These are phyloP conservation scores for Papilio gigon DNA, from an alignment of 2,888 invertebrate species.

Conservation along the genomic window DNA sequence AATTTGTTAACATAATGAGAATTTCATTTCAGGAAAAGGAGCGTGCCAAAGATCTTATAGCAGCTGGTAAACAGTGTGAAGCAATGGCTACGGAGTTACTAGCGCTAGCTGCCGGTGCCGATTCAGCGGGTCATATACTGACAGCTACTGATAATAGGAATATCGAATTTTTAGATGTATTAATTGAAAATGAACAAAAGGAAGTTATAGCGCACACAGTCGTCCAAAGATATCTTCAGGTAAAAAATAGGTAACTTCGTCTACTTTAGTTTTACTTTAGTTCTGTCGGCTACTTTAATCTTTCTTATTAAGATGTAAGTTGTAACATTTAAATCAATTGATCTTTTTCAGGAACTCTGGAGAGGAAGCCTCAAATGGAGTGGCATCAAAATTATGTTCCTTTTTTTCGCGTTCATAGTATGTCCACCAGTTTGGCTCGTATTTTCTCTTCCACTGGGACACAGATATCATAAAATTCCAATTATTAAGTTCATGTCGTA, in stretches of 20 bases:
- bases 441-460: slow-evolving; percentile 96
- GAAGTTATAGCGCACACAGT: slow-evolving; percentile 98
- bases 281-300: slow-evolving; percentile 35
- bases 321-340: slow-evolving; percentile 39
- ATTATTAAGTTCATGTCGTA: slow-evolving; percentile 99
- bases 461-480: slow-evolving; percentile 98
- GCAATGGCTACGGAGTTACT: slow-evolving; percentile 98
- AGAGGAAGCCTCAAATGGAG: slow-evolving; percentile 98
- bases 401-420: slow-evolving; percentile 95
- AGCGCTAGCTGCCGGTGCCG: slow-evolving; percentile 95
- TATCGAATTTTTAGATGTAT: slow-evolving; percentile 96
- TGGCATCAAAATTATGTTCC: slow-evolving; percentile 95
- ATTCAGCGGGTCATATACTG: slow-evolving; percentile 96
- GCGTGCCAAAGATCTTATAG: slow-evolving; percentile 96
- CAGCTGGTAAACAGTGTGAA: slow-evolving; percentile 98
- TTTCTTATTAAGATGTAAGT: slow-evolving; percentile 37
- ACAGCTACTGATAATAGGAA: slow-evolving; percentile 97
- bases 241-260: slow-evolving; percentile 84
- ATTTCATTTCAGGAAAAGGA: slow-evolving; percentile 90
- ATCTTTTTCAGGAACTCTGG: slow-evolving; percentile 93
- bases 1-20: not conserved
- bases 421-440: slow-evolving; percentile 98
- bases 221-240: slow-evolving; percentile 97
- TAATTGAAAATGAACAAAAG: slow-evolving; percentile 99
- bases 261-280: slow-evolving; percentile 44